phyloP scores from a whole-genome alignment of 2,888 invertebrate genomes.

The Siphonodentalium dalli region DNA sequence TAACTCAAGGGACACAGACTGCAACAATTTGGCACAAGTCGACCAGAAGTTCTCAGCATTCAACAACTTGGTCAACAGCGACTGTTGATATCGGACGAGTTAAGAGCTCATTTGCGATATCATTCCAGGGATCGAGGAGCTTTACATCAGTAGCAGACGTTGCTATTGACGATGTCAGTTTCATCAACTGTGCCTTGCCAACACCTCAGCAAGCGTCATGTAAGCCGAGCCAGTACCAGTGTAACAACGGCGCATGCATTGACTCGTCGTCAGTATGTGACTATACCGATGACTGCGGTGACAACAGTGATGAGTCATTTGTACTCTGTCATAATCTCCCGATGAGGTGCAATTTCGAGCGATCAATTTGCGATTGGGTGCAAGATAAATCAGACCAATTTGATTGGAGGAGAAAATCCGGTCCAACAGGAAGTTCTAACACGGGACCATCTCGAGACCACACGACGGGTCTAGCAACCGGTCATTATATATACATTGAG shows the following conservation, averaged over 20 bases:
- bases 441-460: conserved; percentile 52
- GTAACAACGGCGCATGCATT: conserved; percentile 48
- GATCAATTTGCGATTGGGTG: conserved; percentile 51
- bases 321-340: conserved; percentile 23
- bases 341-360: conserved; percentile 51
- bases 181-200: conserved; percentile 47
- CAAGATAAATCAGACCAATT: conserved; percentile 48
- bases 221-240: conserved; percentile 35
- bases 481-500: conserved; percentile 55
- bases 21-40: conserved; percentile 31
- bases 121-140: conserved; percentile 39
- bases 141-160: conserved; percentile 42
- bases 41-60: conserved; percentile 24
- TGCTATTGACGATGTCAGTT: conserved; percentile 52
- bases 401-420: conserved; percentile 42
- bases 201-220: conserved; percentile 33
- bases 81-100: conserved; percentile 49
- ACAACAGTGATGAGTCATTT: conserved; percentile 36
- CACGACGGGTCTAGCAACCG: conserved; percentile 36
- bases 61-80: conserved; percentile 42
- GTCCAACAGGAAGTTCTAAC: conserved; percentile 28
- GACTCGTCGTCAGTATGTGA: conserved; percentile 47
- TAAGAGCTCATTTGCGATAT: conserved; percentile 36
- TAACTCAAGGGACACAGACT: conserved; percentile 24
- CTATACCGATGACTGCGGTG: conserved; percentile 57